Conservation (phyloP, 2,113 vertebrate genomes). For the Anser brachyrhynchus region DNA sequence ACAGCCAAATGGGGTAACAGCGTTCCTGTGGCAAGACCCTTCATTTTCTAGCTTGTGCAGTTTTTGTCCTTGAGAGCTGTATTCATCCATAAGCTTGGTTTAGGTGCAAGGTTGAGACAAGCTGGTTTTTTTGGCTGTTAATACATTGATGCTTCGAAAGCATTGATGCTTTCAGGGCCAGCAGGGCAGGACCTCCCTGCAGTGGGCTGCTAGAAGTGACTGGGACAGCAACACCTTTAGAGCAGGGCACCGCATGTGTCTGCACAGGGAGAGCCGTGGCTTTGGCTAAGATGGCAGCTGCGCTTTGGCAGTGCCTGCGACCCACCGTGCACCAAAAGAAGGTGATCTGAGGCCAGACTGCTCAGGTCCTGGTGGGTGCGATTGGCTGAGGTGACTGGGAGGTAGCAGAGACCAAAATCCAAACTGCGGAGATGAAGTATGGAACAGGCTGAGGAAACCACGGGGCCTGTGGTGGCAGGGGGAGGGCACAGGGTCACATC, state of each 20-base stretch:
- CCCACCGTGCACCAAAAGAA: fast-evolving
- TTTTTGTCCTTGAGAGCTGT: background rate
- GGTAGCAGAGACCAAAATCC: background rate
- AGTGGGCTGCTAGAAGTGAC: background rate
- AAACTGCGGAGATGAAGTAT: background rate
- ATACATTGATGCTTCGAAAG: background rate
- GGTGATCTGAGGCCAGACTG: background rate
- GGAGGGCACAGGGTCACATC: background rate
- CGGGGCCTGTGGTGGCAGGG: background rate
- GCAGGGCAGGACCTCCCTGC: background rate
- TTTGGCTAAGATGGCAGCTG: background rate
- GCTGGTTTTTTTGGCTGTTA: background rate
- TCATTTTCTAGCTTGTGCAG: background rate
- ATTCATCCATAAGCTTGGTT: background rate
- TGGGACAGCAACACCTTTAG: background rate
- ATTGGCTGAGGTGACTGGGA: background rate
- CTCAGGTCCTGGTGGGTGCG: background rate
- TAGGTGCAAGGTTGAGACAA: background rate
- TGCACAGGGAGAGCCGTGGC: fast-evolving
- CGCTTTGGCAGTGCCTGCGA: background rate
- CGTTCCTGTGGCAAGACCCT: background rate
- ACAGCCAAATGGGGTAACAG: background rate
- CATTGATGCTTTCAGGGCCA: background rate
- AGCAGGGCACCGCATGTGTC: background rate
- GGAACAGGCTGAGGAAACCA: background rate